Evolutionary conservation across 2,113 vertebrate species (phyloP).

Genomic region (Gadus macrocephalus): DNA sequence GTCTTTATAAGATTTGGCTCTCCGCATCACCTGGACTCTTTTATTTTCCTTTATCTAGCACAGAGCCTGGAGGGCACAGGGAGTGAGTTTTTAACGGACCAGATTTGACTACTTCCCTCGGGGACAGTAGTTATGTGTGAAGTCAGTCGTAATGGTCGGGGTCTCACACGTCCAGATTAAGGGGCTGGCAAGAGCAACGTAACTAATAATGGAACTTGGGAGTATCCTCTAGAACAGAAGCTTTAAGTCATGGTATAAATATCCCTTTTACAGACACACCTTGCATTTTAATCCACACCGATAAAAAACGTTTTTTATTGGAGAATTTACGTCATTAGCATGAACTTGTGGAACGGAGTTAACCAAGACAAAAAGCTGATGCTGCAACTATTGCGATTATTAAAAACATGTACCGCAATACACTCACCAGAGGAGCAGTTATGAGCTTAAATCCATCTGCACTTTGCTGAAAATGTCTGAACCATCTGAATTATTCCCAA

Average conservation of each 20-base stretch:
- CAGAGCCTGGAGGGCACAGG: slow-evolving; percentile 18
- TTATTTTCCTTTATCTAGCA: slow-evolving; percentile 29
- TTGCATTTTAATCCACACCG: not conserved
- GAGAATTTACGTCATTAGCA: not conserved
- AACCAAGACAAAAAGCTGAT: not conserved
- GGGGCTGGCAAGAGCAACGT: not conserved
- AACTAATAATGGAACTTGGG: too few species aligned
- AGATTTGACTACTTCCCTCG: slow-evolving; percentile 27
- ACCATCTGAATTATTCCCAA: slow-evolving; percentile 27
- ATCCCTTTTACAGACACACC: slow-evolving; percentile 12
- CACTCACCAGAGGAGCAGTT: not conserved
- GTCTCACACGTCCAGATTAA: slow-evolving; percentile 2
- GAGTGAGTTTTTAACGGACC: slow-evolving; percentile 18
- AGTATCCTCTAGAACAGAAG: not conserved
- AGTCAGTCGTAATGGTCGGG: slow-evolving; percentile 26
- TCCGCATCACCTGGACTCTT: slow-evolving; percentile 48
- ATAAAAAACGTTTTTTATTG: not conserved
- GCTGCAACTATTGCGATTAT: not conserved
- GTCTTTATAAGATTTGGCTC: slow-evolving; percentile 40
- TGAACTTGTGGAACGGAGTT: too few species aligned
- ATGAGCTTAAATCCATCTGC: slow-evolving; percentile 19
- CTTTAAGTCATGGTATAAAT: not conserved
- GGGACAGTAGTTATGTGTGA: slow-evolving; percentile 32
- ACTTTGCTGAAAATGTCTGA: slow-evolving; percentile 17
- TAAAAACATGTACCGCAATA: slow-evolving; percentile 16